Evolutionary conservation across 2,113 vertebrate genomes (phyloP).

Genomic region (Semnopithecus entellus): DNA sequence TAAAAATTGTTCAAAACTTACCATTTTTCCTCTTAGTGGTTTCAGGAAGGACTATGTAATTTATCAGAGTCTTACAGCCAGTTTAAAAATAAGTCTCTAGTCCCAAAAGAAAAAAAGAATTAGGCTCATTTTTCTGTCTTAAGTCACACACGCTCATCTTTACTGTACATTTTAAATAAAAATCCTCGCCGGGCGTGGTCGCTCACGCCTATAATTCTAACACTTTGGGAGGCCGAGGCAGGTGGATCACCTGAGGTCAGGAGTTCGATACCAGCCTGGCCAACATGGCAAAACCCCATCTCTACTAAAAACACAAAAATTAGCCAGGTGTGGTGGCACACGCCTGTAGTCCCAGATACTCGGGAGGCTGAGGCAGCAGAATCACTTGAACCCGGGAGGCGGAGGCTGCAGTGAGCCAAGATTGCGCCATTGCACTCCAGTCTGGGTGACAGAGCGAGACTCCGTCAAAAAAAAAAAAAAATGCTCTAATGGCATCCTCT

Average conservation of each 20-base stretch:
- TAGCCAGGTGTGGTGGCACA: no score
- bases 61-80: constrained; percentile 33
- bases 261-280: background rate
- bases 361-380: no score
- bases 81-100: constrained; percentile 7
- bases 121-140: background rate
- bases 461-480: background rate
- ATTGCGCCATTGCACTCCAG: background rate
- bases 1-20: constrained; percentile 53
- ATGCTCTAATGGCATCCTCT: background rate
- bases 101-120: constrained; percentile 36
- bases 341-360: no score
- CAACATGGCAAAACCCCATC: background rate
- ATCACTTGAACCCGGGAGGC: no score
- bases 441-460: background rate
- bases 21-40: constrained; percentile 62
- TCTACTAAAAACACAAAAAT: background rate
- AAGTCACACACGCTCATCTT: background rate
- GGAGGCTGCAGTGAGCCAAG: no score
- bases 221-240: no score
- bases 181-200: background rate
- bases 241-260: no score
- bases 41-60: constrained; percentile 28
- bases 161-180: background rate
- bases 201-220: no score